Evolutionary conservation across 2,888 invertebrate species (phyloP).

Genomic region (Entomobrya multifasciata): DNA sequence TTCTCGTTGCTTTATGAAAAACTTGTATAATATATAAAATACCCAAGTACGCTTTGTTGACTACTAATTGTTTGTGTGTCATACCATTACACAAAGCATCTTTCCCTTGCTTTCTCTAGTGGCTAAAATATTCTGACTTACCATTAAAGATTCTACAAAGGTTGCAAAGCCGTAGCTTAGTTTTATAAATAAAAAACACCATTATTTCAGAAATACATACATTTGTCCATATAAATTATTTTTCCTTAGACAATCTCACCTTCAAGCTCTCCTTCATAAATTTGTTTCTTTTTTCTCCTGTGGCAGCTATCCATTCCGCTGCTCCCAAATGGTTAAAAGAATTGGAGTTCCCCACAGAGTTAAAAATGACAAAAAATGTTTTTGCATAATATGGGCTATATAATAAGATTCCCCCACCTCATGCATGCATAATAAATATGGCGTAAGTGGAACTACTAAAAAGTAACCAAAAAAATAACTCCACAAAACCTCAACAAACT

Average conservation of each 20-base stretch:
- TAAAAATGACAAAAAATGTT: conserved; percentile 38
- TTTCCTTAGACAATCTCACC: neutral
- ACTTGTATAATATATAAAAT: too few species aligned
- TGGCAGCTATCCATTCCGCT: neutral
- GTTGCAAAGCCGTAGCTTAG: too few species aligned
- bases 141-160: too few species aligned
- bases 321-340: neutral
- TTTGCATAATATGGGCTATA: conserved; percentile 32
- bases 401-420: conserved; percentile 37
- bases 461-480: neutral
- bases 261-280: neutral
- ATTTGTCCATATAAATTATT: too few species aligned
- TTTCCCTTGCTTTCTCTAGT: too few species aligned
- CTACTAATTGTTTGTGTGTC: too few species aligned
- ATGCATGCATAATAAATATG: conserved; percentile 43
- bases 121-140: too few species aligned
- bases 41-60: too few species aligned
- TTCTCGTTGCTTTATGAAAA: neutral
- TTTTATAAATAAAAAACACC: too few species aligned
- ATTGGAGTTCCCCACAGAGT: conserved; percentile 19
- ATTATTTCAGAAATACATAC: too few species aligned
- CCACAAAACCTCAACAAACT: neutral
- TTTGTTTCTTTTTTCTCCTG: neutral
- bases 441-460: conserved; percentile 1
- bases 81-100: too few species aligned